Evolutionary conservation across 2,888 invertebrate genomes (phyloP).

Genomic region (Mantis religiosa): DNA sequence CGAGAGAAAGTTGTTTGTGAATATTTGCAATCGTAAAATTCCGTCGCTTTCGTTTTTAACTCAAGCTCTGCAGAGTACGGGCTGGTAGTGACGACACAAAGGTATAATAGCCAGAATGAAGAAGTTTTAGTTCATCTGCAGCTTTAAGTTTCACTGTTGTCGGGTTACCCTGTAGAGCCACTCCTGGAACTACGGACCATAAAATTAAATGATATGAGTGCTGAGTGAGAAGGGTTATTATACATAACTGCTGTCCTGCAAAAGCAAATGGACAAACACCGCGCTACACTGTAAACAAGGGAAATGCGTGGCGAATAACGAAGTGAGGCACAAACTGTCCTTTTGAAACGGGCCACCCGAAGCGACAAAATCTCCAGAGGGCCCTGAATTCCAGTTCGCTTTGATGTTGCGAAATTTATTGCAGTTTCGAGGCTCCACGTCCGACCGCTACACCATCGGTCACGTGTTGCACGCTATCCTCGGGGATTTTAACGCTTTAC

Average conservation of each 20-base stretch:
- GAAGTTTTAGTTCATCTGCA: neutral
- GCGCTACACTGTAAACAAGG: neutral
- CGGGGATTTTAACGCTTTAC: neutral
- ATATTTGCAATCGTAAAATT: too few species aligned
- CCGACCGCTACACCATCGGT: neutral
- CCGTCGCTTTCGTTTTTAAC: too few species aligned
- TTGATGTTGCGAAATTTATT: neutral
- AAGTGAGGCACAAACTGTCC: neutral
- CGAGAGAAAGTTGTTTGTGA: too few species aligned
- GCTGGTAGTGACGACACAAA: too few species aligned
- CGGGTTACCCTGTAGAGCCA: too few species aligned
- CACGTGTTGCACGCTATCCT: conserved; percentile 2
- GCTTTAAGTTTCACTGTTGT: neutral
- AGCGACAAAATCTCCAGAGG: neutral
- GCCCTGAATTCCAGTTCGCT: neutral
- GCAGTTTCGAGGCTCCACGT: neutral
- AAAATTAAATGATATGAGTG: neutral
- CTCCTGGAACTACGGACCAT: neutral
- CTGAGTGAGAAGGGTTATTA: neutral
- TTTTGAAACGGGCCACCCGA: neutral
- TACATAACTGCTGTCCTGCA: neutral
- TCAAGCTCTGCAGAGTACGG: too few species aligned
- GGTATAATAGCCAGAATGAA: too few species aligned
- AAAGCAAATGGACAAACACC: neutral
- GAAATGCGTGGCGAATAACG: neutral